These are phyloP conservation scores for Pedetes capensis DNA, from an alignment of 2,113 vertebrate species.

Conservation along the genomic window DNA sequence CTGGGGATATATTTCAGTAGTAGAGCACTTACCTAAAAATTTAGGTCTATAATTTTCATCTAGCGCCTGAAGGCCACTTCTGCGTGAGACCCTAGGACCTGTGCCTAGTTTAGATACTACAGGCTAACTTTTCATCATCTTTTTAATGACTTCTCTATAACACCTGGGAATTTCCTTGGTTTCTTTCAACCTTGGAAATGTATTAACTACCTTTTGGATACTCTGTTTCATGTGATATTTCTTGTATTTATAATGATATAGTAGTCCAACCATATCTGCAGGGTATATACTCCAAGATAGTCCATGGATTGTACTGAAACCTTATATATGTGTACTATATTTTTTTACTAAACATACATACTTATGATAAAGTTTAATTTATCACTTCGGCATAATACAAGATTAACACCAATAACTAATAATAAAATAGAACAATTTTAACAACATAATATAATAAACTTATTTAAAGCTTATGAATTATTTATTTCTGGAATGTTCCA, in stretches of 20 bases:
- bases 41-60: neutral
- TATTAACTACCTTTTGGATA: neutral
- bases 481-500: neutral
- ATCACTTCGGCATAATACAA: neutral
- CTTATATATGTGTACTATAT: neutral
- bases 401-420: neutral
- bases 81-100: neutral
- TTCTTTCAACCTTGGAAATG: constrained; percentile 4
- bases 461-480: neutral
- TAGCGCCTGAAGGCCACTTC: neutral
- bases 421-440: neutral
- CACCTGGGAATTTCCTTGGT: neutral
- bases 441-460: neutral
- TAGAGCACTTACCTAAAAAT: neutral
- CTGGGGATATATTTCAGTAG: too few relatives aligned
- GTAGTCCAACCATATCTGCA: neutral
- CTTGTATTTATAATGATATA: neutral
- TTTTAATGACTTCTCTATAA: neutral
- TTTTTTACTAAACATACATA: neutral
- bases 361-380: neutral
- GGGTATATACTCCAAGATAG: neutral
- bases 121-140: neutral
- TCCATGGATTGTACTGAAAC: neutral
- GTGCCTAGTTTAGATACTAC: neutral
- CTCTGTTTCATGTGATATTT: neutral